Percentiles rank a stretch among this genome's conserved stretches.
Conservation (phyloP, 2,888 invertebrate species). For the Dorcus parallelipipedus region DNA sequence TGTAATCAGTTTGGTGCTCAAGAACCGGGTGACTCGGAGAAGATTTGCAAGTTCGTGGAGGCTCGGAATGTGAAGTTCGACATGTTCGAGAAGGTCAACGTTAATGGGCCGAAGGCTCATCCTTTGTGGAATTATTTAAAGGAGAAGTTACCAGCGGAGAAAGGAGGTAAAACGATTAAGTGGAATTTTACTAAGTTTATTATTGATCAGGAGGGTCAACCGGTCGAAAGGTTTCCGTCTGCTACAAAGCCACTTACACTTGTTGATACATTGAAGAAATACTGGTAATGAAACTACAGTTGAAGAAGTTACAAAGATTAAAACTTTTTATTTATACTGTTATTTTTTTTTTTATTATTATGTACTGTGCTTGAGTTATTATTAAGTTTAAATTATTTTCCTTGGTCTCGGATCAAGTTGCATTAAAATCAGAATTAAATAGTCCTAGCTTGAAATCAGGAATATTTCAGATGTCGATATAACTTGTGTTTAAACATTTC, state of each 20-base stretch:
- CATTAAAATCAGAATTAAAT: no score
- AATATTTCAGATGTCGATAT: no score
- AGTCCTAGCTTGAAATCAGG: no score
- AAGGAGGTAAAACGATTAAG: conserved; percentile 65
- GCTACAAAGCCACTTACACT: conserved; percentile 39
- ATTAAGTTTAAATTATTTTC: no score
- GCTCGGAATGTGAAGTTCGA: conserved; percentile 65
- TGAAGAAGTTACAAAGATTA: no score
- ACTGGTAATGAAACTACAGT: conserved; percentile 33
- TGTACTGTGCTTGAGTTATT: no score
- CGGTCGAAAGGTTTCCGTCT: conserved; percentile 60
- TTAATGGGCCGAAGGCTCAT: conserved; percentile 63
- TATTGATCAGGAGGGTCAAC: conserved; percentile 68
- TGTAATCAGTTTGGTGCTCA: conserved; percentile 82
- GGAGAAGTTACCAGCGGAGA: conserved; percentile 51
- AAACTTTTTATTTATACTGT: no score
- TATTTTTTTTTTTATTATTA: no score
- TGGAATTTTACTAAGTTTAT: conserved; percentile 92
- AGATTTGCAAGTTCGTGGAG: conserved; percentile 61
- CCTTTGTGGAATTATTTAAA: conserved; percentile 68
- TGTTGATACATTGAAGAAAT: conserved; percentile 40
- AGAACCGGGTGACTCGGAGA: conserved; percentile 63
- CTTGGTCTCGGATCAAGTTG: no score
- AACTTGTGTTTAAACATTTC: no score
- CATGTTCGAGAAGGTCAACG: conserved; percentile 69